phyloP scores from a whole-genome alignment of 1,140 invertebrate genomes.

The Zophobas atratus region DNA sequence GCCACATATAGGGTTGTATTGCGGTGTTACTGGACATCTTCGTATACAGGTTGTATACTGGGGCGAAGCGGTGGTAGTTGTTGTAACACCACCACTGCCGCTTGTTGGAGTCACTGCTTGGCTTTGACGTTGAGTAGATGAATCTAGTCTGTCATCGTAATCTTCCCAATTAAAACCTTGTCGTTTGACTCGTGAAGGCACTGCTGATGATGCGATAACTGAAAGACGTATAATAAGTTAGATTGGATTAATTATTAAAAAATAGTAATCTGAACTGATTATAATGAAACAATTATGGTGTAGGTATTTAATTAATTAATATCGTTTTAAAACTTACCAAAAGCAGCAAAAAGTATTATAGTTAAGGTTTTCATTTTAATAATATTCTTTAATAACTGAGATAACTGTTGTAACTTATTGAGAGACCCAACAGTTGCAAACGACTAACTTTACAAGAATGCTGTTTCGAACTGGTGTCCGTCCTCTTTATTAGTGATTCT shows the following conservation, averaged over 20 bases:
- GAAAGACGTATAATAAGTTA: background rate
- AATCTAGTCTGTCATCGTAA: background rate
- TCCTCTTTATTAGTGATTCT: conserved; percentile 21
- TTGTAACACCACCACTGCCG: conserved; percentile 2
- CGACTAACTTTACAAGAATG: conserved; percentile 26
- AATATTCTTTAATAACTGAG: background rate
- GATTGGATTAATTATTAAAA: background rate
- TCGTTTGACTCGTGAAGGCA: background rate
- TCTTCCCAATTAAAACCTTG: background rate
- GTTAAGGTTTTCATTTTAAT: background rate
- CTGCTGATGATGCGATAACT: background rate
- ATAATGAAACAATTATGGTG: no score
- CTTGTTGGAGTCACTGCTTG: no score
- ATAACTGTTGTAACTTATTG: conserved; percentile 41
- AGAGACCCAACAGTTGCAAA: conserved; percentile 19
- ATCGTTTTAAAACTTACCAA: background rate
- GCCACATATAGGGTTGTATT: conserved; percentile 80
- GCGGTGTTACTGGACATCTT: conserved; percentile 70
- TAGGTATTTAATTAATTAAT: no score
- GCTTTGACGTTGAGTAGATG: no score
- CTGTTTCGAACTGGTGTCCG: background rate
- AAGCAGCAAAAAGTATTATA: background rate
- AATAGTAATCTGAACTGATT: background rate
- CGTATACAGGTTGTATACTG: conserved; percentile 65
- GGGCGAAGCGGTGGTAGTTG: conserved; percentile 56